A percentile compares a stretch with the other conserved stretches of the same genome.
Conservation (phyloP, 2,888 invertebrate species). For the Fragum whitleyi region DNA sequence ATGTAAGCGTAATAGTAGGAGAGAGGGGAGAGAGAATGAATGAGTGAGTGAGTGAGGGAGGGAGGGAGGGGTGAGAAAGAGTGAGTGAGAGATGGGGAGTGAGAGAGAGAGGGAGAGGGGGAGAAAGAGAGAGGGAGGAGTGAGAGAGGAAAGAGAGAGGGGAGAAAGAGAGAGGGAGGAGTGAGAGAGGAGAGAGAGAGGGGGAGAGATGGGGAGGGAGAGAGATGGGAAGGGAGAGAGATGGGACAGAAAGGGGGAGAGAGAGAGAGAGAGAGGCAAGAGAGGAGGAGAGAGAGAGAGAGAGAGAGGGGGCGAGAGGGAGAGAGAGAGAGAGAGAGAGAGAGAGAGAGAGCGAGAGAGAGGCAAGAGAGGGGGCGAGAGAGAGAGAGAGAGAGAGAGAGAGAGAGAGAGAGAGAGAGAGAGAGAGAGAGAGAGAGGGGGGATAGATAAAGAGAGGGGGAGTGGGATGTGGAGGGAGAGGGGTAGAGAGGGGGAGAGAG, state of each 20-base stretch:
- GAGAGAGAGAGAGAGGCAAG: slow-evolving; percentile 23
- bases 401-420: slow-evolving; percentile 28
- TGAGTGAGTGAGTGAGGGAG: too few species aligned
- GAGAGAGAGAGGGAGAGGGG: slow-evolving; percentile 15
- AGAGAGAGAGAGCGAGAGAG: too few species aligned
- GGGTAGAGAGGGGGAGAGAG: too few species aligned
- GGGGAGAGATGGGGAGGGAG: too few species aligned
- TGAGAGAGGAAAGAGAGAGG: not conserved
- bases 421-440: slow-evolving; percentile 28
- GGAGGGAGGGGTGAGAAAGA: too few species aligned
- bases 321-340: too few species aligned
- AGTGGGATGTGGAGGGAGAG: not conserved
- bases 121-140: slow-evolving; percentile 2
- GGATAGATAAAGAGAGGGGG: not conserved
- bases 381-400: slow-evolving; percentile 29
- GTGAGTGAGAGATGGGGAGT: too few species aligned
- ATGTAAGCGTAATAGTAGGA: not conserved
- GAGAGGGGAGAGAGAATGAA: not conserved
- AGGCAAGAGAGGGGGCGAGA: too few species aligned
- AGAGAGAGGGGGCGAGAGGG: too few species aligned
- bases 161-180: not conserved
- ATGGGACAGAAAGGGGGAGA: too few species aligned
- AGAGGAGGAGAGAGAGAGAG: slow-evolving; percentile 30
- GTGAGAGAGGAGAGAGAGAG: not conserved
- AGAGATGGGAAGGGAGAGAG: too few species aligned